phyloP scores from a whole-genome alignment of 1,140 invertebrate species.

The Drosophila ercepeae region DNA sequence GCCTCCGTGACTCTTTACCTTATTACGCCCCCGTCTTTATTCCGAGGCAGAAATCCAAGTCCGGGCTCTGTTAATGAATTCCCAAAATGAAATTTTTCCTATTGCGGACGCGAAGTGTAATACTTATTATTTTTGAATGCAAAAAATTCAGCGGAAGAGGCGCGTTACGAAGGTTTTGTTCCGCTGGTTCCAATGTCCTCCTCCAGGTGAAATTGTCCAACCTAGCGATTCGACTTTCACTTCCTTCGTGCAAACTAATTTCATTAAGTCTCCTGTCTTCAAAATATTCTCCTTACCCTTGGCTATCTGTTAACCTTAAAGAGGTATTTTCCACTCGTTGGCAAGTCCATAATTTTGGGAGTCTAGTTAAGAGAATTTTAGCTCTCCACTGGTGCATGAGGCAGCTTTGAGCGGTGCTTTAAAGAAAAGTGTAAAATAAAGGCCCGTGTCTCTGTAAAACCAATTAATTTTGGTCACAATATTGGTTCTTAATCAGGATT shows the following conservation, averaged over 20 bases:
- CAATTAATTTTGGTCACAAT: too few species aligned
- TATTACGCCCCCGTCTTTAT: not conserved
- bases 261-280: conserved; percentile 22
- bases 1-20: not conserved
- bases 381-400: too few species aligned
- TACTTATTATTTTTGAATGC: conserved; percentile 65
- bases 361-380: too few species aligned
- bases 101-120: conserved; percentile 75
- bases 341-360: too few species aligned
- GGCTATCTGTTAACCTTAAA: not conserved
- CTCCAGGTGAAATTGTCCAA: conserved; percentile 36
- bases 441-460: too few species aligned
- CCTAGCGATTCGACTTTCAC: conserved; percentile 1
- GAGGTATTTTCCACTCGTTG: too few species aligned
- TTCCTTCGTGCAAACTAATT: conserved; percentile 23
- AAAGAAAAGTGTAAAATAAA: too few species aligned
- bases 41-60: not conserved
- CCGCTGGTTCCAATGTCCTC: conserved; percentile 35
- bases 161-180: not conserved
- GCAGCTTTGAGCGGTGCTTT: too few species aligned
- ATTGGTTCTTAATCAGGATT: too few species aligned
- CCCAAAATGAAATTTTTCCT: conserved; percentile 69
- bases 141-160: conserved; percentile 4
- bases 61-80: conserved; percentile 64
- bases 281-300: not conserved